Evolutionary conservation across 2,113 vertebrate species (phyloP).

Genomic region (Meleagris gallopavo): DNA sequence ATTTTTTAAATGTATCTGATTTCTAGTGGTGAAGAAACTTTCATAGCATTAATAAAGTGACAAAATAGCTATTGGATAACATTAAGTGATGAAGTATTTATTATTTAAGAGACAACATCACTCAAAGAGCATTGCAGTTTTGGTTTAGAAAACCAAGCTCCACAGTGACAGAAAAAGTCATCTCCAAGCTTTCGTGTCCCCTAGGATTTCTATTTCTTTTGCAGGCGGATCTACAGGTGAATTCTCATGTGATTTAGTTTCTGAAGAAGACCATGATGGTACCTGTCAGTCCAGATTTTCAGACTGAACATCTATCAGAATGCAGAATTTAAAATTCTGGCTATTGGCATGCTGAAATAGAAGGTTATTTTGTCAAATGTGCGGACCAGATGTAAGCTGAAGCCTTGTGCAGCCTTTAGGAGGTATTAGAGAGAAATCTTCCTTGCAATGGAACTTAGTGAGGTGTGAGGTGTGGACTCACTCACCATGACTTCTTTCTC

Average conservation of each 20-base stretch:
- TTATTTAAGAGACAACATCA: not conserved
- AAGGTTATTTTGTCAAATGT: not conserved
- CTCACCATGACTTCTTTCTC: not conserved
- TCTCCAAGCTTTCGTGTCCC: not conserved
- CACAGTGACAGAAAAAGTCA: not conserved
- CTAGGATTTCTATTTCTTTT: not conserved
- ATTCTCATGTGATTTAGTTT: not conserved
- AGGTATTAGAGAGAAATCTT: not conserved
- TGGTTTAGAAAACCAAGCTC: not conserved
- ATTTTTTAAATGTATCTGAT: not conserved
- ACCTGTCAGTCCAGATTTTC: not conserved
- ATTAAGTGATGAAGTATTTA: not conserved
- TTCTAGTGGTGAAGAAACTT: not conserved
- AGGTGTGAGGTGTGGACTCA: rapidly evolving
- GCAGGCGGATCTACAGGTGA: not conserved
- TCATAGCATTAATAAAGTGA: not conserved
- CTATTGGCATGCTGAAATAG: rapidly evolving
- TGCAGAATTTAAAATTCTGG: not conserved
- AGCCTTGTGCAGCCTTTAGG: not conserved
- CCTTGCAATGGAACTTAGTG: not conserved
- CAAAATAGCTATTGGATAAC: not conserved
- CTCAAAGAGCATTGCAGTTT: not conserved
- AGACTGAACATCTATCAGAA: not conserved
- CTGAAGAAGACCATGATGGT: rapidly evolving
- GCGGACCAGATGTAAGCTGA: not conserved